Percentiles rank a stretch among this genome's conserved stretches.
These are phyloP conservation scores for Drosophila nannoptera DNA, from an alignment of 1,140 invertebrate species.

Conservation along the genomic window DNA sequence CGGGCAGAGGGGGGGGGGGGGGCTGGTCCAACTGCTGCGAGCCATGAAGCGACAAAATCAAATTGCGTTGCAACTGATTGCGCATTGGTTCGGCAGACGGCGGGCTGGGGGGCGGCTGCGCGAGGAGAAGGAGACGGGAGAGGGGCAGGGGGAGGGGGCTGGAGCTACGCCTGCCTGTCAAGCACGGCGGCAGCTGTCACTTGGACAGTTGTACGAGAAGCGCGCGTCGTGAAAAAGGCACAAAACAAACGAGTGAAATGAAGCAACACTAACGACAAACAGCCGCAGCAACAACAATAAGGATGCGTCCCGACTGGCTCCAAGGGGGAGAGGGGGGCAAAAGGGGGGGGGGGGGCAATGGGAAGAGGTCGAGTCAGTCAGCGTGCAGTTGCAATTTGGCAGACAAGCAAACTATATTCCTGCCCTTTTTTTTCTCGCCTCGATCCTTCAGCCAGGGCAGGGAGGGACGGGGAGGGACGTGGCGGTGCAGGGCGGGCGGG, in stretches of 20 bases:
- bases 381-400: constrained; percentile 51
- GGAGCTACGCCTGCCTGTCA: constrained; percentile 43
- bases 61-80: constrained; percentile 76
- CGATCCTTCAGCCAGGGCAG: neutral
- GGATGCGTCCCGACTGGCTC: neutral
- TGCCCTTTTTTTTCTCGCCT: neutral
- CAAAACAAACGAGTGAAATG: constrained; percentile 45
- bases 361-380: constrained; percentile 28
- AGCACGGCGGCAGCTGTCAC: constrained; percentile 74
- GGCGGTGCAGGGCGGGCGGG: constrained; percentile 22
- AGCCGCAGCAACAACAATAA: constrained; percentile 45
- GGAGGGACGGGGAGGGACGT: no score
- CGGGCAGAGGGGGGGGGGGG: neutral
- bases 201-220: constrained; percentile 71
- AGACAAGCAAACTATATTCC: constrained; percentile 34
- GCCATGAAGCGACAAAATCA: constrained; percentile 76
- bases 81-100: constrained; percentile 55
- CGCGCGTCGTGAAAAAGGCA: constrained; percentile 51
- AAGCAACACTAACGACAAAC: constrained; percentile 47
- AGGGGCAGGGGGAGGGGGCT: neutral
- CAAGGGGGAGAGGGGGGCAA: neutral
- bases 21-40: constrained; percentile 39
- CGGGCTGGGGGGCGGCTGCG: neutral
- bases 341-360: neutral
- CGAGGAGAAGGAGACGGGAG: neutral